Evolutionary conservation across 2,797 vertebrate species (phyloP).

Genomic region (Chelonia mydas): DNA sequence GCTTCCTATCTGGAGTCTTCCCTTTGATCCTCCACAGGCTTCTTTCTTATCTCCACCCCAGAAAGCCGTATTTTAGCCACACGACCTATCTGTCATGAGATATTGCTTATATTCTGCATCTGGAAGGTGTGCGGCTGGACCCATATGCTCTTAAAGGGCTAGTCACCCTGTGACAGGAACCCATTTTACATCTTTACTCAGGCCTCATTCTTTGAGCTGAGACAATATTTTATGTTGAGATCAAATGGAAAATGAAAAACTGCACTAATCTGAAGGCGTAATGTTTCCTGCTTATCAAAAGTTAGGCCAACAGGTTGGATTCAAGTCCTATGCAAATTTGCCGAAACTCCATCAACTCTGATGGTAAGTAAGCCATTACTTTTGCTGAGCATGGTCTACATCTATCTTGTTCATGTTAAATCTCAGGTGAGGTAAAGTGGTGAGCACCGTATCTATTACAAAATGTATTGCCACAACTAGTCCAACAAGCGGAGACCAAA

Average conservation of each 20-base stretch:
- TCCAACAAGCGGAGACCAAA: conserved; percentile 45
- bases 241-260: not conserved
- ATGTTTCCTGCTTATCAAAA: not conserved
- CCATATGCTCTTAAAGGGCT: not conserved
- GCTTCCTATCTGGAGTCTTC: not conserved
- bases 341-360: fast-evolving
- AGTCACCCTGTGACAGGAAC: not conserved
- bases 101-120: not conserved
- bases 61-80: not conserved
- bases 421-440: conserved; percentile 43
- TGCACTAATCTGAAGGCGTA: not conserved
- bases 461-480: conserved; percentile 23
- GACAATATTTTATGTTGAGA: not conserved
- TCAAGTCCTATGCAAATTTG: not conserved
- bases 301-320: not conserved
- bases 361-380: not conserved
- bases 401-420: conserved; percentile 3
- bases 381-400: conserved; percentile 6
- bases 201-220: not conserved
- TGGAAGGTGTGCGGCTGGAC: not conserved
- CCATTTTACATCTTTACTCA: not conserved
- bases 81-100: not conserved
- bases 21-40: not conserved
- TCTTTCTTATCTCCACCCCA: not conserved
- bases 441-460: not conserved